Evolutionary conservation across 1,140 invertebrate species (phyloP), one percentile per base, ranked within the genome.

Genomic region (Pygmarrhopalites habei): DNA sequence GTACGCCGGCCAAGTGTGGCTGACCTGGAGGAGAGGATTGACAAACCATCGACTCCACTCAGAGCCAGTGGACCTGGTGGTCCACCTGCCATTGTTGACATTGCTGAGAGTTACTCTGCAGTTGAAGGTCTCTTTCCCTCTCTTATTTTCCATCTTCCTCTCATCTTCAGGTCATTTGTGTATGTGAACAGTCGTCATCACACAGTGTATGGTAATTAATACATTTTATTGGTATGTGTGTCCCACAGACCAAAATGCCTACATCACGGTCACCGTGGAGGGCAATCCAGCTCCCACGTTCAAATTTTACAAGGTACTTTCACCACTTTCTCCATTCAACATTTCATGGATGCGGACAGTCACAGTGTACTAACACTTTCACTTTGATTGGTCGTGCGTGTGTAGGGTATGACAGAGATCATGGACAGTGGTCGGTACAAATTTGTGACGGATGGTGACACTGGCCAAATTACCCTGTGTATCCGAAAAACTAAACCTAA

Each of bases 401-500:
- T 53, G 53, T 68, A 80, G 77, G 87, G 87, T 62, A 85, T 87
- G 60, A 88, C 85, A 5, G 90, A 95, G 76, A 89, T 97, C 68
- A 85, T 91, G 69, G 91, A 95, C 75, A 91, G 91, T 62, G 92
- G 92, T 69, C 83, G 93, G 61, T 95, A 92, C 78, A 92, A 92
- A 74, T 90, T 92, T 73, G 78, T 90, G 49, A 93, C 92, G 14
- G 90, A 96, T 76, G 87, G 90, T 28, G 87, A 90, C 72, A 86
- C 83, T 46, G 94, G 94, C 73, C 83, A 86, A 29, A 88, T 97
- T 69, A 93, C 90, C 25, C 80, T 98, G 51, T 92, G 90, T 75
- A 96, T 98, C 79, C 84, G 91, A 72, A 98, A 98, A 81, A 85
- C 91, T 66, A 95, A 96, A 75, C 86, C 91, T 15, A 92, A 91